Base-by-base conservation (phyloP, 2,888 invertebrate species). In the Dryocosmus kuriphilus region DNA sequence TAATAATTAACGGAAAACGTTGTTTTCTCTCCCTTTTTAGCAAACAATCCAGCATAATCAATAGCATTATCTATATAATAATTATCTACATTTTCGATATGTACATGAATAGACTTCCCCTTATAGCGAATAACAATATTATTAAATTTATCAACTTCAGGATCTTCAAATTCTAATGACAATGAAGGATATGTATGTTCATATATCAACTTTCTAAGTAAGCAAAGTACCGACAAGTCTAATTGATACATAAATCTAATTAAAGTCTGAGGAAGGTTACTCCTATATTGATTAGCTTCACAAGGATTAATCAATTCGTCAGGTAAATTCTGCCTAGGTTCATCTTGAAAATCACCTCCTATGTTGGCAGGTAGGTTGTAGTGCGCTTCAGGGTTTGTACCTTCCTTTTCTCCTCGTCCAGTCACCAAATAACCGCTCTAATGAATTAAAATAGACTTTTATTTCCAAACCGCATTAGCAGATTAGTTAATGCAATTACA, bases 151-250 rank as follows among this genome's bases (percentile, higher is more conserved):
- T 74, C 65, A 24, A 74, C 80, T 82, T 84, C 82, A 65, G 81
- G 81, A 83, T 84, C 80, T 80, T 75, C 83, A 84, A 87, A 85
- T 41, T 80, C 75, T 80, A 87, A 80, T 83, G 84, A 82, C 32
- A 86, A 80, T 74, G 77, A 84, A 80, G 85, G 81, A 85, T 87
- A 87, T 83, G 86, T 86, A 80, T 83, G 60, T 83, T 84, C 46
- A 80, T 84, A 81, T 74, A 35, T 83, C 75, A 77, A 82, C 77
- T 85, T 81, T 82, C 84, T 86, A 75, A 81, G 74, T 41, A 61
- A 78, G 76, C 84, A 87, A 79, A 87, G 79, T 80, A 86, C 80
- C 16, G 85, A 85, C 80, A 87, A 81, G 81, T 87, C 85, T 80
- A 86, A 80, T 83, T 62, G 83, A 81, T 86, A 85, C 84, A 85